phyloP scores from a whole-genome alignment of 2,888 invertebrate genomes.

The Spisula subtruncata region DNA sequence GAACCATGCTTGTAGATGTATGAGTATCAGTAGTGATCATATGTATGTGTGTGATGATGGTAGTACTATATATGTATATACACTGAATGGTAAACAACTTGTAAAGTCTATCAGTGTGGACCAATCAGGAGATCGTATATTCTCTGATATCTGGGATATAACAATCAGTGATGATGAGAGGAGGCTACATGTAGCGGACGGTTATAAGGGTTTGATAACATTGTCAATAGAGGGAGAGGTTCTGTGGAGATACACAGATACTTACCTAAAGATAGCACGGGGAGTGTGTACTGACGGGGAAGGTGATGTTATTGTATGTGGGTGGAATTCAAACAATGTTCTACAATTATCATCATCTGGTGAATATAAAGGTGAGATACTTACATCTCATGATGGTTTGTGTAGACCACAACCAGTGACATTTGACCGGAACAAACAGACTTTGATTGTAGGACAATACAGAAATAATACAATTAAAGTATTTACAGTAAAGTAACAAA shows the following conservation, averaged over 20 bases:
- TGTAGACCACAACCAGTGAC: neutral
- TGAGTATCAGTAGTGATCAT: neutral
- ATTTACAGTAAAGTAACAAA: neutral
- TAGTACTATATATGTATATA: neutral
- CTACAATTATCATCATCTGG: too few species aligned
- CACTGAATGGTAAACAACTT: constrained; percentile 3
- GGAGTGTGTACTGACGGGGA: constrained; percentile 20
- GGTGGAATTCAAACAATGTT: too few species aligned
- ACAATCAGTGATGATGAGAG: constrained; percentile 1
- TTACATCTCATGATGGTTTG: neutral
- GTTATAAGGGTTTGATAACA: neutral
- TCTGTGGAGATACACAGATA: neutral
- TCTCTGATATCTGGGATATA: neutral
- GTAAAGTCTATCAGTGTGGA: neutral
- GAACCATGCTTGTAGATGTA: neutral
- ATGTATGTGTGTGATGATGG: neutral
- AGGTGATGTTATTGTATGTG: constrained; percentile 10
- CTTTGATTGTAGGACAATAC: neutral
- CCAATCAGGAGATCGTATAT: neutral
- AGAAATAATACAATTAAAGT: neutral
- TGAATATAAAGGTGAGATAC: too few species aligned
- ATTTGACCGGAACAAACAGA: neutral
- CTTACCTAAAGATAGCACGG: neutral
- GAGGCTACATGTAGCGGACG: neutral
- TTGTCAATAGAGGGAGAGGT: neutral